Conservation (phyloP, 2,797 vertebrate genomes). For the Pseudocheirus occidentalis region DNA sequence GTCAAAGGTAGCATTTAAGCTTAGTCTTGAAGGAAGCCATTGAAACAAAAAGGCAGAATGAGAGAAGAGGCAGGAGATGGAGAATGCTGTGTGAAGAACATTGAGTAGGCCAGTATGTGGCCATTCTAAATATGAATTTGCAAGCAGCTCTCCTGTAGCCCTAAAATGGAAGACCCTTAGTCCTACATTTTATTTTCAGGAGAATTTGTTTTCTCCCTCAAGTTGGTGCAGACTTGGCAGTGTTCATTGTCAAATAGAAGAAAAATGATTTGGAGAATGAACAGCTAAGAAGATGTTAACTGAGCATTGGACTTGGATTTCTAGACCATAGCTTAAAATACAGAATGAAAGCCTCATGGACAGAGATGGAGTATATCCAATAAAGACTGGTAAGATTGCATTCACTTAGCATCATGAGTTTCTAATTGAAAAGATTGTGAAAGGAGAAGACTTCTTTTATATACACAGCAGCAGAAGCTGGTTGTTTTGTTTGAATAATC, state of each 20-base stretch:
- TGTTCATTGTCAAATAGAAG: constrained; percentile 39
- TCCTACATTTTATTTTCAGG: constrained; percentile 72
- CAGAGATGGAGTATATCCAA: neutral
- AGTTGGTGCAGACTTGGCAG: constrained; percentile 67
- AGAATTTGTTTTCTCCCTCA: constrained; percentile 65
- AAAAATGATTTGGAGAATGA: neutral
- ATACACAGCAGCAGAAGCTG: constrained; percentile 35
- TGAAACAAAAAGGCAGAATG: neutral
- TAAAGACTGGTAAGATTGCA: neutral
- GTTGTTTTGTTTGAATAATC: constrained; percentile 60
- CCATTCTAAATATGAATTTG: constrained; percentile 72
- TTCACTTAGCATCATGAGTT: neutral
- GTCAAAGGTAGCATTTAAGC: neutral
- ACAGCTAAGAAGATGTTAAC: neutral
- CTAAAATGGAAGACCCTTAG: constrained; percentile 51
- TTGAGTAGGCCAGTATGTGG: neutral
- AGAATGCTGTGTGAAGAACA: neutral
- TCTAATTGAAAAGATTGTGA: neutral
- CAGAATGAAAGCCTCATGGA: neutral
- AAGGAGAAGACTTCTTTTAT: neutral
- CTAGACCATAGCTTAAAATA: neutral
- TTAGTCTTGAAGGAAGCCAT: neutral
- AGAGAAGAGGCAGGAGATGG: neutral
- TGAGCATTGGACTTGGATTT: neutral
- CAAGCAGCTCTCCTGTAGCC: constrained; percentile 65